Conservation (phyloP, 2,888 invertebrate species). For the Nysson spinosus region DNA sequence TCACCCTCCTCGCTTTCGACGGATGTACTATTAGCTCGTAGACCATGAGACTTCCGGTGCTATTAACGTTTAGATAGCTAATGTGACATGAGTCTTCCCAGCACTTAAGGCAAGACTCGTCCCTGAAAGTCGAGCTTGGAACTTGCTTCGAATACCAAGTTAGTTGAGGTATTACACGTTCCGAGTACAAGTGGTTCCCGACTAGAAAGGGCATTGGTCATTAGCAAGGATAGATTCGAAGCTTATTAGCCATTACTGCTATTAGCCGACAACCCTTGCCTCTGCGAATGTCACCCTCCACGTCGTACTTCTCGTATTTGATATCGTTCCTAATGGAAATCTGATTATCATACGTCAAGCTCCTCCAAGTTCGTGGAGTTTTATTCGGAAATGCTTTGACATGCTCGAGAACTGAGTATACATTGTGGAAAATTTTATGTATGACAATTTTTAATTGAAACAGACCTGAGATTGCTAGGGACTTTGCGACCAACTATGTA, state of each 20-base stretch:
- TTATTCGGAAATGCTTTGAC: too few relatives aligned
- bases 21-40: conserved; percentile 30
- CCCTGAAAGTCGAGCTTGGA: conserved; percentile 43
- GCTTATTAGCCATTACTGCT: conserved; percentile 74
- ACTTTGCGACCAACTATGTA: not conserved
- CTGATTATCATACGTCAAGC: too few relatives aligned
- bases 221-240: conserved; percentile 73
- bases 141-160: conserved; percentile 72
- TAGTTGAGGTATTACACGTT: conserved; percentile 67
- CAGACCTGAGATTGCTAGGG: not conserved
- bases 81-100: conserved; percentile 66
- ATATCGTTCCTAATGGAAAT: too few relatives aligned
- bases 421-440: too few relatives aligned
- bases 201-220: conserved; percentile 69
- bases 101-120: conserved; percentile 48
- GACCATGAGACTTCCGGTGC: conserved; percentile 44
- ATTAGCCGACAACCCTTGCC: conserved; percentile 68
- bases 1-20: not conserved
- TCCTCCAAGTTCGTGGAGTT: too few relatives aligned
- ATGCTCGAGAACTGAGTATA: too few relatives aligned
- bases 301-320: conserved; percentile 24
- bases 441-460: not conserved
- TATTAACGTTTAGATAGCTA: conserved; percentile 63
- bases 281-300: conserved; percentile 42
- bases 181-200: conserved; percentile 69